phyloP scores from a whole-genome alignment of 2,797 vertebrate species.

The Lacerta agilis region DNA sequence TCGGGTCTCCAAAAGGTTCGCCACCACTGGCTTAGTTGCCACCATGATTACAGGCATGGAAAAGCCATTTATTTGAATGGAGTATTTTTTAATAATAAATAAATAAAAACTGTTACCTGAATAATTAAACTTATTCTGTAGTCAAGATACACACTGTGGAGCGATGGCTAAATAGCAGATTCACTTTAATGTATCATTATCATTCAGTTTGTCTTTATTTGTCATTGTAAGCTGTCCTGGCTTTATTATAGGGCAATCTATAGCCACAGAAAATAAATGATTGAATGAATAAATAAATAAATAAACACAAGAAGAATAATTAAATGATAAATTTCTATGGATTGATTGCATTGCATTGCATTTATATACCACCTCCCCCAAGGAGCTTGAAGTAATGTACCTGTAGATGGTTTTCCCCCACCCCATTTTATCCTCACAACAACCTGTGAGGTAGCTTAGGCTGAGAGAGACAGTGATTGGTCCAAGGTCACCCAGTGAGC shows the following conservation, averaged over 20 bases:
- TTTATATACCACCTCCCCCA: too few relatives aligned
- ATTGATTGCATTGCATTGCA: too few relatives aligned
- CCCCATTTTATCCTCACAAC: too few relatives aligned
- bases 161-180: background rate
- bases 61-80: constrained; percentile 11
- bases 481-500: too few relatives aligned
- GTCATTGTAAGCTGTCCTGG: background rate
- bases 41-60: constrained; percentile 44
- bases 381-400: too few relatives aligned
- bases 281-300: background rate
- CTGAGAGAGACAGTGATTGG: too few relatives aligned
- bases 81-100: too few relatives aligned
- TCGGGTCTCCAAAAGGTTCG: too few relatives aligned
- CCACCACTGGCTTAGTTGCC: constrained; percentile 10
- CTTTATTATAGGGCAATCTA: background rate
- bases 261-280: background rate
- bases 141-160: background rate
- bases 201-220: background rate
- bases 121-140: background rate
- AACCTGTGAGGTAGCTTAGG: too few relatives aligned
- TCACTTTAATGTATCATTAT: background rate
- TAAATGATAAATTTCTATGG: background rate
- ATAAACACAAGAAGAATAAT: background rate
- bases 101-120: background rate
- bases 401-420: too few relatives aligned